Percentiles rank a stretch among this genome's conserved stretches.
Conservation (phyloP, 1,140 invertebrate species). For the Drosophila parvula region DNA sequence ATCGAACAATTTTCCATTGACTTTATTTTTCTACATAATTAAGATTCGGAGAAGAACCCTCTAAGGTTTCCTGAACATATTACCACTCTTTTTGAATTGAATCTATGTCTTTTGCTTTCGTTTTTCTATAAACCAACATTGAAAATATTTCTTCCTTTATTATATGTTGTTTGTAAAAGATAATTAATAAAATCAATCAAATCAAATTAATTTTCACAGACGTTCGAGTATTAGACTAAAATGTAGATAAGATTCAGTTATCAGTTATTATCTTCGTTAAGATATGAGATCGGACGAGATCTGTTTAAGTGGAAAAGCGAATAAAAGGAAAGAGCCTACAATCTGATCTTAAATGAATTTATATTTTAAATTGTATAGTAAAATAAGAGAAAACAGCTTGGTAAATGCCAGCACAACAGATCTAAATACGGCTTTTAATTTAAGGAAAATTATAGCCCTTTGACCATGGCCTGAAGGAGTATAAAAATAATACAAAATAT, state of each 20-base stretch:
- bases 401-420: not conserved
- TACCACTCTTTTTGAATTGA: not conserved
- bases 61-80: not conserved
- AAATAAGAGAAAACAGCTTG: not conserved
- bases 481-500: constrained; percentile 6
- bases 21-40: not conserved
- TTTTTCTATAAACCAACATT: not conserved
- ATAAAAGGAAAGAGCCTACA: not conserved
- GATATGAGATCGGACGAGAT: not conserved
- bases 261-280: not conserved
- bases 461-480: constrained; percentile 14
- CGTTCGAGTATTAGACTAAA: not conserved
- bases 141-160: not conserved
- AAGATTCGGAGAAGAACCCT: not conserved
- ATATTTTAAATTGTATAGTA: constrained; percentile 33
- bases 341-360: constrained; percentile 32
- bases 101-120: not conserved
- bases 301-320: not conserved
- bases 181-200: not conserved
- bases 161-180: not conserved
- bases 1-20: constrained; percentile 4
- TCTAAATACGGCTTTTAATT: not conserved
- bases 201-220: not conserved
- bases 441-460: constrained; percentile 2
- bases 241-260: not conserved